Conservation (phyloP, 2,113 vertebrate species). For the human region DNA sequence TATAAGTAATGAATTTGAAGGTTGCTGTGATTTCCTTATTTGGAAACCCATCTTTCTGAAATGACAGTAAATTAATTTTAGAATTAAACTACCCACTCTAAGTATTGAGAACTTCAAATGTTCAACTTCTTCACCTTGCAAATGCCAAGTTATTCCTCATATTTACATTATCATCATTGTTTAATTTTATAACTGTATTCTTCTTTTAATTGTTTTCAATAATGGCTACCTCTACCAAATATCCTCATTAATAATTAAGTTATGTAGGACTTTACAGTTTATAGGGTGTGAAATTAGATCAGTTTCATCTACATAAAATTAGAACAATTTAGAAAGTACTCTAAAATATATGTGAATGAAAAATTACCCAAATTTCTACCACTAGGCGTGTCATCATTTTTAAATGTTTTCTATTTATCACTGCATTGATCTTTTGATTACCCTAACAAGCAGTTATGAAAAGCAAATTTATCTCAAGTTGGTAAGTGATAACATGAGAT, state of each 20-base stretch:
- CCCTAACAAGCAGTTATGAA: background rate
- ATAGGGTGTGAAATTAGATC: background rate
- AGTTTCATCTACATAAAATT: background rate
- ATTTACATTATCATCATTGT: background rate
- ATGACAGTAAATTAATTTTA: conserved; percentile 20
- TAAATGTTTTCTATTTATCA: background rate
- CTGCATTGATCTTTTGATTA: background rate
- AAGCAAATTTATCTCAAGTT: background rate
- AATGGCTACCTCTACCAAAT: background rate
- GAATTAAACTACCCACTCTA: background rate
- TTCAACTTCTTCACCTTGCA: background rate
- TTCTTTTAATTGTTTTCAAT: background rate
- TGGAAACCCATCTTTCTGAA: background rate
- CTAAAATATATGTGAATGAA: background rate
- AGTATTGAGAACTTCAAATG: background rate
- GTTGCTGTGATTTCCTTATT: background rate
- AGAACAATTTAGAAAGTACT: background rate
- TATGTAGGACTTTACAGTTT: background rate
- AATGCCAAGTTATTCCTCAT: background rate
- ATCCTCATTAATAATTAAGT: background rate
- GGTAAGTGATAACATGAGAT: background rate
- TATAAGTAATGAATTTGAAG: background rate
- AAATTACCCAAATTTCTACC: background rate
- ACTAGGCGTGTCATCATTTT: background rate
- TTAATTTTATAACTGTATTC: background rate